phyloP scores from a whole-genome alignment of 2,797 vertebrate genomes.

The Aeoliscus strigatus region DNA sequence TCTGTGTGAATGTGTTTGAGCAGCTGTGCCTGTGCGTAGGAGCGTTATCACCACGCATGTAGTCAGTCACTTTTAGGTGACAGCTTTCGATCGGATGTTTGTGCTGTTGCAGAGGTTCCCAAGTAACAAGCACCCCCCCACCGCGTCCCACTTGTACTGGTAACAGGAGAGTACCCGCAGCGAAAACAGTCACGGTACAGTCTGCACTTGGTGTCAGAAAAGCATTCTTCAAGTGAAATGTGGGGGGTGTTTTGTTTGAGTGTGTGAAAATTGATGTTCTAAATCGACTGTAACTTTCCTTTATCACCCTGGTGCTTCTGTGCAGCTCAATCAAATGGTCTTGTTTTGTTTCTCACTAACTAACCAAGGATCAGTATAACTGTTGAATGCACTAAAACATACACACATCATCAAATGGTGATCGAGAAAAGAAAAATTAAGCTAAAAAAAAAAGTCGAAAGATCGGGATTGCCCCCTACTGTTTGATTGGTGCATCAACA shows the following conservation, averaged over 20 bases:
- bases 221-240: slow-evolving; percentile 12
- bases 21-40: slow-evolving; percentile 4
- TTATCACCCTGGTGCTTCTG: slow-evolving; percentile 17
- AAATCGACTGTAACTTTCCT: slow-evolving; percentile 20
- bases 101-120: slow-evolving; percentile 56
- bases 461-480: no score
- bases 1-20: slow-evolving; percentile 5
- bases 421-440: no score
- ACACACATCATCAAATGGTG: no score
- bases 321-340: slow-evolving; percentile 4
- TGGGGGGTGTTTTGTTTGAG: slow-evolving; percentile 12
- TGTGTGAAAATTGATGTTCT: slow-evolving; percentile 14
- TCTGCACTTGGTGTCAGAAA: slow-evolving; percentile 22
- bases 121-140: slow-evolving; percentile 48
- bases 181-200: slow-evolving; percentile 28
- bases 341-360: no score
- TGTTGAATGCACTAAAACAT: no score
- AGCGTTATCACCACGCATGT: slow-evolving; percentile 42
- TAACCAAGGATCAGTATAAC: background rate
- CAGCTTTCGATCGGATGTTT: slow-evolving; percentile 61
- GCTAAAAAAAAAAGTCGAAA: no score
- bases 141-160: slow-evolving; percentile 43
- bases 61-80: slow-evolving; percentile 62
- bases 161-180: slow-evolving; percentile 27
- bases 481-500: no score